Percentiles rank a stretch among this genome's conserved stretches.
These are phyloP conservation scores for Rugalucina vietnamica DNA, from an alignment of 2,888 invertebrate species.

Conservation along the genomic window DNA sequence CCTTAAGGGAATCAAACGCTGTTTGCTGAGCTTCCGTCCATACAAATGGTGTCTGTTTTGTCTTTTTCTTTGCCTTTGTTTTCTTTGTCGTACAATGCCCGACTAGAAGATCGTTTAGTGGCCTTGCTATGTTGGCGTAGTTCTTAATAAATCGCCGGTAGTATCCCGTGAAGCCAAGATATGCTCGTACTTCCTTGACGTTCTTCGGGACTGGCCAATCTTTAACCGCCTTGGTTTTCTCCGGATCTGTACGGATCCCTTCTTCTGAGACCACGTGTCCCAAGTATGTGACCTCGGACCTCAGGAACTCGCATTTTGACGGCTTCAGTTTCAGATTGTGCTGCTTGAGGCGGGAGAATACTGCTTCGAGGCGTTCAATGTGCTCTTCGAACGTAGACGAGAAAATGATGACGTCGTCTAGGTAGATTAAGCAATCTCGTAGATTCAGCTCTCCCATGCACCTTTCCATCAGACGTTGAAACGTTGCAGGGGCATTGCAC, in stretches of 20 bases:
- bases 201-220: background rate
- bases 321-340: background rate
- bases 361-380: background rate
- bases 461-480: background rate
- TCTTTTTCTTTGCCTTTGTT: background rate
- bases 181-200: background rate
- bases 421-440: background rate
- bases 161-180: background rate
- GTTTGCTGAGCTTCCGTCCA: background rate
- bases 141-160: background rate
- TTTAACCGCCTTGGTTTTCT: background rate
- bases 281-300: background rate
- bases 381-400: background rate
- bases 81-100: background rate
- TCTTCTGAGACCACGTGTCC: background rate
- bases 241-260: background rate
- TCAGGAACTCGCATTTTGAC: background rate
- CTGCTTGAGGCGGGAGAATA: background rate
- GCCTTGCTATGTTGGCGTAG: background rate
- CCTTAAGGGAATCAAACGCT: constrained; percentile 9
- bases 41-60: background rate
- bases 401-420: background rate
- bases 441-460: background rate
- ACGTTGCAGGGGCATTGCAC: background rate
- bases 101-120: background rate